Conservation (phyloP, 2,797 vertebrate species). For the Malurus leucopterus region DNA sequence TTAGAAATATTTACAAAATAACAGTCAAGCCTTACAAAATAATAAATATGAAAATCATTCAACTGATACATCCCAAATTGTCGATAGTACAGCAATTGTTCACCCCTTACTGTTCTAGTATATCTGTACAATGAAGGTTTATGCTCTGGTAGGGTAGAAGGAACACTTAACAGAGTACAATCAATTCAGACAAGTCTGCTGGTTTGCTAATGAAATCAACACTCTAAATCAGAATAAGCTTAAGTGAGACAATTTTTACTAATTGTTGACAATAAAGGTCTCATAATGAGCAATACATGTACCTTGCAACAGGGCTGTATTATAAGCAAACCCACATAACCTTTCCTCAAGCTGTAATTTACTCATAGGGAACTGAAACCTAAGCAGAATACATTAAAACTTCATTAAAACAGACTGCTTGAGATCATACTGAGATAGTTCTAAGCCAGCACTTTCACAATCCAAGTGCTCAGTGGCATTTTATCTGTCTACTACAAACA, state of each 20-base stretch:
- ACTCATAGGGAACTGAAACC: neutral
- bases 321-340: neutral
- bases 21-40: neutral
- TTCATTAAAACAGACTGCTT: neutral
- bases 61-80: neutral
- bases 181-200: neutral
- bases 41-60: neutral
- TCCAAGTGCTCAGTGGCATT: neutral
- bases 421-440: neutral
- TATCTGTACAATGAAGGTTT: neutral
- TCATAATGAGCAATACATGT: neutral
- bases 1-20: slow-evolving; percentile 27
- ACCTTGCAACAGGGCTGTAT: neutral
- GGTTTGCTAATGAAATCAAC: slow-evolving; percentile 2
- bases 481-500: neutral
- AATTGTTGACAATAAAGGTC: neutral
- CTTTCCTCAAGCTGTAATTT: neutral
- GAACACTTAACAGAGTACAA: neutral
- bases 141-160: neutral
- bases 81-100: neutral
- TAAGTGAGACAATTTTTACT: neutral
- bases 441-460: neutral
- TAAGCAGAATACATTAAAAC: neutral
- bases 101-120: neutral
- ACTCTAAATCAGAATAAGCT: neutral